Percentiles rank a stretch among this genome's conserved stretches.
Conservation (phyloP, 2,113 vertebrate genomes). For the Sinocyclocheilus maitianheensis region DNA sequence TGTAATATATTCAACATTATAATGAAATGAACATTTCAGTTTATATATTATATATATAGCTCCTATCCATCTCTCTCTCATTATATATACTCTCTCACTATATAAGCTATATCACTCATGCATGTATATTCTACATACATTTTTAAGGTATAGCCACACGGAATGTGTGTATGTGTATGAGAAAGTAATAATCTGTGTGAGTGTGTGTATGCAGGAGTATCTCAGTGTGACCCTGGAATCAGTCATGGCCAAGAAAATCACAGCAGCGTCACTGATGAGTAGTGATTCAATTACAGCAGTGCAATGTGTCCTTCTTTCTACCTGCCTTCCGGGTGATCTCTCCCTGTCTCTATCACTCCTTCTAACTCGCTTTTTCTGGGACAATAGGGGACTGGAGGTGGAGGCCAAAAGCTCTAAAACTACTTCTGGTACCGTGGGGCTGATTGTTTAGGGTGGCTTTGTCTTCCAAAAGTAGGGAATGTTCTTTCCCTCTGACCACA, state of each 20-base stretch:
- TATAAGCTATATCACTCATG: too few species aligned
- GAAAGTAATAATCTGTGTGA: not conserved
- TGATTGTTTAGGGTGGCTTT: constrained; percentile 13
- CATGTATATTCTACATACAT: too few species aligned
- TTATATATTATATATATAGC: too few species aligned
- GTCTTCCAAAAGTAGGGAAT: not conserved
- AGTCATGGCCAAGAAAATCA: constrained; percentile 26
- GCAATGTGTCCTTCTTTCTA: constrained; percentile 37
- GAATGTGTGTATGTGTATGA: too few species aligned
- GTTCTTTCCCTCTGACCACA: constrained; percentile 29
- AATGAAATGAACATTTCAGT: too few species aligned
- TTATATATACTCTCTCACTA: too few species aligned
- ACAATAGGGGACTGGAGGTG: constrained; percentile 18
- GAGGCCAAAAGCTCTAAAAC: not conserved
- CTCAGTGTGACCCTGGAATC: not conserved
- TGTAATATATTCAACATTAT: too few species aligned
- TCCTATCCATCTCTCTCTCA: too few species aligned
- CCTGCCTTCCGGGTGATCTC: not conserved
- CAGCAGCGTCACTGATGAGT: constrained; percentile 40
- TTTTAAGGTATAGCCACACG: too few species aligned
- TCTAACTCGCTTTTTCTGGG: not conserved
- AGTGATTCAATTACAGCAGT: constrained; percentile 46
- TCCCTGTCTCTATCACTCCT: not conserved
- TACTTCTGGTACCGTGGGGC: not conserved
- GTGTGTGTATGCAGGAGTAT: not conserved